Evolutionary conservation across 2,797 vertebrate species (phyloP).

Genomic region (Micromesistius poutassou): DNA sequence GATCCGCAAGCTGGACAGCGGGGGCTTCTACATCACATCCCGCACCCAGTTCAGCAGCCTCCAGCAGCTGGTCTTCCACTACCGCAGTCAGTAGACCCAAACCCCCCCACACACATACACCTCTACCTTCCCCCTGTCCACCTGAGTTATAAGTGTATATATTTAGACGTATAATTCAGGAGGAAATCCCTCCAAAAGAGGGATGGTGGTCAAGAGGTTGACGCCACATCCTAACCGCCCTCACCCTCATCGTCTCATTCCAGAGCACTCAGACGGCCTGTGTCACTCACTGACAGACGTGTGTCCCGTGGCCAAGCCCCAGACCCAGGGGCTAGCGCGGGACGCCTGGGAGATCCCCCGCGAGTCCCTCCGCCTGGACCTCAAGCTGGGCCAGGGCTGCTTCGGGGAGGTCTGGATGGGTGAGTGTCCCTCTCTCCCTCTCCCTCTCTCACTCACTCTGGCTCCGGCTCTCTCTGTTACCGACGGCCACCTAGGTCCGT

Average conservation of each 20-base stretch:
- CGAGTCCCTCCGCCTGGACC: conserved; percentile 88
- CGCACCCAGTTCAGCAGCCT: conserved; percentile 94
- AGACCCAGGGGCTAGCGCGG: conserved; percentile 92
- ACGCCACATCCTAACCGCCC: not conserved
- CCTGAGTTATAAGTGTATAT: no score
- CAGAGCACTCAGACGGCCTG: conserved; percentile 91
- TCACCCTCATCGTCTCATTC: not conserved
- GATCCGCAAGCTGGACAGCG: conserved; percentile 97
- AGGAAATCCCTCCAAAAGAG: not conserved
- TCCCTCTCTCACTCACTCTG: not conserved
- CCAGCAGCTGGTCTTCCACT: conserved; percentile 95
- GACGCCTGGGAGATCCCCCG: conserved; percentile 97
- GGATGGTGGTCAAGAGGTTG: no score
- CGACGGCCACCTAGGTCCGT: no score
- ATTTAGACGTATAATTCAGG: not conserved
- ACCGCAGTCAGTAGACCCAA: conserved; percentile 85
- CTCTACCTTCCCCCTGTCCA: no score
- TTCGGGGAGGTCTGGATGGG: conserved; percentile 99
- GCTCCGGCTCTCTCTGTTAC: no score
- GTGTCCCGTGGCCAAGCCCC: conserved; percentile 91
- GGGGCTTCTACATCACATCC: conserved; percentile 98
- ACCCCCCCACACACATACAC: not conserved
- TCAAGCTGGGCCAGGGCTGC: conserved; percentile 96
- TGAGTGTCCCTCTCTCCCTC: conserved; percentile 60
- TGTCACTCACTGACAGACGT: conserved; percentile 90